These are phyloP conservation scores for Priocnemis perturbator DNA, from an alignment of 2,888 invertebrate genomes.

Conservation along the genomic window DNA sequence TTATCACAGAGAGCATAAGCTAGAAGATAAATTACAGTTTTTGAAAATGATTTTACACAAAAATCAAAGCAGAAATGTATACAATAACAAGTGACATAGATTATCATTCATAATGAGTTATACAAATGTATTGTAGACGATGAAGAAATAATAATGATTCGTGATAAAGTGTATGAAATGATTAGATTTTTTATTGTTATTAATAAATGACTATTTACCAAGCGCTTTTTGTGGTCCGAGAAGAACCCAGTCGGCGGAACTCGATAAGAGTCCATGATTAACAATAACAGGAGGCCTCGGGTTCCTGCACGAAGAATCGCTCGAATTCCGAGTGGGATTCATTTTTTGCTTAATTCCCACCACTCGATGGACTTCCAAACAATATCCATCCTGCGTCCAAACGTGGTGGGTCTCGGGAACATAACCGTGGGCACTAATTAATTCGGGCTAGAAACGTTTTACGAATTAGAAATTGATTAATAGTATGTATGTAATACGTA, in stretches of 20 bases:
- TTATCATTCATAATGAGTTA: no score
- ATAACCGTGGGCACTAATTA: conserved; percentile 74
- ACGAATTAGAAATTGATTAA: no score
- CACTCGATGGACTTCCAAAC: conserved; percentile 75
- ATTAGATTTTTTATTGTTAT: not conserved
- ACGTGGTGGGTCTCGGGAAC: conserved; percentile 74
- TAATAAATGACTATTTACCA: conserved; percentile 45
- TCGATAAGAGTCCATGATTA: conserved; percentile 68
- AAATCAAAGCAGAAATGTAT: not conserved
- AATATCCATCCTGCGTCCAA: conserved; percentile 76
- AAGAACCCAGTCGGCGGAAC: conserved; percentile 71
- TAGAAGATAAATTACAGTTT: conserved; percentile 38
- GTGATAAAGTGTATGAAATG: no score
- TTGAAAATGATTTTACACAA: not conserved
- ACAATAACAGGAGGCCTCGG: conserved; percentile 63
- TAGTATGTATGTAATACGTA: no score
- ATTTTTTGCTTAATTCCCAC: conserved; percentile 45
- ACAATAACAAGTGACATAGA: not conserved
- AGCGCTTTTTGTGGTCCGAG: conserved; percentile 70
- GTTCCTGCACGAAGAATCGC: not conserved
- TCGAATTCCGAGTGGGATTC: not conserved
- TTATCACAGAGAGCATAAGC: conserved; percentile 69
- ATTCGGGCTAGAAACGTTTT: conserved; percentile 72
- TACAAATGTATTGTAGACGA: no score
- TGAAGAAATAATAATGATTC: no score